phyloP scores from a whole-genome alignment of 1,140 invertebrate species.

The Trissolcus basalis region DNA sequence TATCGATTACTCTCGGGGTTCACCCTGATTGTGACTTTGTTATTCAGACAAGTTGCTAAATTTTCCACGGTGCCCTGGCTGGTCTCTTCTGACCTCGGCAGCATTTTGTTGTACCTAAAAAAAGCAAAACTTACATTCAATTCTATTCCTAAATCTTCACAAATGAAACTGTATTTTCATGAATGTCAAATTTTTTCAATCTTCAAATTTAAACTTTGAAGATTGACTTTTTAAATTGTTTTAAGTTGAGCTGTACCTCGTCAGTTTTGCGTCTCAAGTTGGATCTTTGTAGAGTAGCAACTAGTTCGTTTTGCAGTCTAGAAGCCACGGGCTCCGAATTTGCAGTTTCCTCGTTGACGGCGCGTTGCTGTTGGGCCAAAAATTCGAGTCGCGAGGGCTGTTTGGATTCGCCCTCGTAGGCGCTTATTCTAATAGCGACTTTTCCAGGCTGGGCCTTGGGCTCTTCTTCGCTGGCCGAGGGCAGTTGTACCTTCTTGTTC shows the following conservation, averaged over 20 bases:
- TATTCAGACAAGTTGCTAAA: constrained; percentile 66
- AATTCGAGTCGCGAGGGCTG: constrained; percentile 83
- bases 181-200: no score
- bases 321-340: constrained; percentile 77
- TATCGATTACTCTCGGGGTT: constrained; percentile 73
- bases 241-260: constrained; percentile 74
- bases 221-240: no score
- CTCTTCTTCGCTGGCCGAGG: constrained; percentile 23
- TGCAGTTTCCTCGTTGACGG: constrained; percentile 59
- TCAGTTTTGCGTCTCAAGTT: constrained; percentile 83
- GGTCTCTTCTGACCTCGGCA: constrained; percentile 50
- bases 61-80: constrained; percentile 69
- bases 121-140: constrained; percentile 1
- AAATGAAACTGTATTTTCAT: no score
- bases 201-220: neutral
- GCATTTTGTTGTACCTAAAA: constrained; percentile 59
- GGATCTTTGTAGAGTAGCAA: constrained; percentile 83
- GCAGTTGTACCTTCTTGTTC: constrained; percentile 26
- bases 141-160: neutral
- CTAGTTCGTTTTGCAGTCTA: constrained; percentile 83
- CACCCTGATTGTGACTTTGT: constrained; percentile 74
- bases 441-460: constrained; percentile 54
- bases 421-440: constrained; percentile 71
- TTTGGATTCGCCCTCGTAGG: constrained; percentile 76
- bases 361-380: constrained; percentile 72